Conservation (phyloP, 2,888 invertebrate species). For the Lepidochrysops patricia region DNA sequence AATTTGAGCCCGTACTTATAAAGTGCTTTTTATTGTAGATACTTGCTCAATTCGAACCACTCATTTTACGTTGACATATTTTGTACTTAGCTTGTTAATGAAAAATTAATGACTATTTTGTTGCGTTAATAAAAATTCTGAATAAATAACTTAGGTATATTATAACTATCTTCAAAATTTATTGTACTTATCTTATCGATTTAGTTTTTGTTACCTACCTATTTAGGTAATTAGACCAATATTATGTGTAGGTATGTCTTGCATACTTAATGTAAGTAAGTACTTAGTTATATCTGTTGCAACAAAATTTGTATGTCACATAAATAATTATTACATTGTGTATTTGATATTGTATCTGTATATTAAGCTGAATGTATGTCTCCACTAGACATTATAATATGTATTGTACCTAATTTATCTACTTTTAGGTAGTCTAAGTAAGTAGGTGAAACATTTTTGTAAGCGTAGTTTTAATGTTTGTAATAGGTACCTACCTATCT, state of each 20-base stretch:
- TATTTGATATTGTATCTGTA: neutral
- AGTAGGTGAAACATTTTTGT: neutral
- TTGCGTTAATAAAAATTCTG: neutral
- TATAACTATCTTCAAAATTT: too few relatives aligned
- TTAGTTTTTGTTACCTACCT: neutral
- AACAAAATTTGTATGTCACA: neutral
- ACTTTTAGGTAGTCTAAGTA: neutral
- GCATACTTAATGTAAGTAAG: too few relatives aligned
- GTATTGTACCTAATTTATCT: neutral
- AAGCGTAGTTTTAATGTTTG: neutral
- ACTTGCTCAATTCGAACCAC: neutral
- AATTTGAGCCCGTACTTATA: neutral
- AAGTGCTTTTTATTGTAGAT: neutral
- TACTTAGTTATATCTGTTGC: neutral
- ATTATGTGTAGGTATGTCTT: neutral
- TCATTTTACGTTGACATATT: neutral
- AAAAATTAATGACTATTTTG: neutral
- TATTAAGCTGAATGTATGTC: neutral
- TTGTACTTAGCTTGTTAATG: conserved; percentile 1
- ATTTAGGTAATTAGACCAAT: neutral
- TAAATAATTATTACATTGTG: neutral
- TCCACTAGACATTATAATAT: neutral
- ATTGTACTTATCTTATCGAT: neutral
- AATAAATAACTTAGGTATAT: too few relatives aligned
- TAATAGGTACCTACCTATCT: neutral